Conservation (phyloP, 2,113 vertebrate species). For the Perca flavescens region DNA sequence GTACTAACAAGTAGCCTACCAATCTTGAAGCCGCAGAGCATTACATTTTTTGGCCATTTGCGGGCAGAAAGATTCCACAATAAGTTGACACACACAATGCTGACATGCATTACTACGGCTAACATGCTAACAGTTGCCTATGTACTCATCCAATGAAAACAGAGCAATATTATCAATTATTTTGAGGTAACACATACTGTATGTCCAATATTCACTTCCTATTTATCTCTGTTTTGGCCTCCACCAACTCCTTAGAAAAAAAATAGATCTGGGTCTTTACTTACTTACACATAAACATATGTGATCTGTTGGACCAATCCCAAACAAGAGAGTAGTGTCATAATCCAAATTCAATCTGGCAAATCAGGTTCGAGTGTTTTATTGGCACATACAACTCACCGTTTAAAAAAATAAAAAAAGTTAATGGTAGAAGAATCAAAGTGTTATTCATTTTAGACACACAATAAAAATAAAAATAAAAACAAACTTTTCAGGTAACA, state of each 20-base stretch:
- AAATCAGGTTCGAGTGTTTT: conserved; percentile 65
- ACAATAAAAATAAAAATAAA: conserved; percentile 24
- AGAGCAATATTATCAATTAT: neutral
- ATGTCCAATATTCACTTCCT: neutral
- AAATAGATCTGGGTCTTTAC: neutral
- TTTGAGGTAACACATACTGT: neutral
- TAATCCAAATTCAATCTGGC: neutral
- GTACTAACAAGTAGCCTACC: neutral
- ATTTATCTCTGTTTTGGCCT: neutral
- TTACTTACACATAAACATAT: neutral
- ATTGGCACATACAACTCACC: conserved; percentile 70
- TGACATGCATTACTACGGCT: neutral
- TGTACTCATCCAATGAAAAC: neutral
- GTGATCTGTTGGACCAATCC: neutral
- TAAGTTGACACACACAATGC: neutral
- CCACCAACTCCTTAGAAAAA: neutral
- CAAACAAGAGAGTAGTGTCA: neutral
- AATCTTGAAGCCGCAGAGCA: neutral
- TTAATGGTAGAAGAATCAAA: conserved; percentile 62
- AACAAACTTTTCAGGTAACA: conserved; percentile 73
- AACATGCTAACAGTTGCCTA: neutral
- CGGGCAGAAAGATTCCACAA: neutral
- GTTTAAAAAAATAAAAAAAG: conserved; percentile 56
- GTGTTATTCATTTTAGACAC: conserved; percentile 58
- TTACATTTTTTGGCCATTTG: neutral